phyloP scores from a whole-genome alignment of 2,113 vertebrate genomes.

The Semnornis frantzii region DNA sequence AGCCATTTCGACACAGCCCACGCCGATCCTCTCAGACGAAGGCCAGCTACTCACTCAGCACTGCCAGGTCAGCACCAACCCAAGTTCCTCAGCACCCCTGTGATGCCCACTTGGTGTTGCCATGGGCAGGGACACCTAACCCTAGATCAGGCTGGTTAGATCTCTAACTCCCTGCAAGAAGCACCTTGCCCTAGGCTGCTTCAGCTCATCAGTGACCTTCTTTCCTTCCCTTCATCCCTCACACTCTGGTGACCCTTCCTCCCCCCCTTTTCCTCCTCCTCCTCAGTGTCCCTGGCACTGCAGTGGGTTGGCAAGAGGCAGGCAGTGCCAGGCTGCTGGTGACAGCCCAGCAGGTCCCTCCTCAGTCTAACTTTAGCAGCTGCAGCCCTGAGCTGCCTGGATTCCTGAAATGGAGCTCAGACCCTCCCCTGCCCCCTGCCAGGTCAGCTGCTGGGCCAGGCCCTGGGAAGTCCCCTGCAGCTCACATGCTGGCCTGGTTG shows the following conservation, averaged over 20 bases:
- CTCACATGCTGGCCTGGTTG: neutral
- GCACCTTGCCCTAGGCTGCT: neutral
- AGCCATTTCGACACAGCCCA: too few species aligned
- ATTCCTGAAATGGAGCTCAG: neutral
- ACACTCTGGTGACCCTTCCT: neutral
- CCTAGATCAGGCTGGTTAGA: too few species aligned
- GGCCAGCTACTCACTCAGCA: too few species aligned
- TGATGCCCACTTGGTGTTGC: too few species aligned
- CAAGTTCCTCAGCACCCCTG: too few species aligned
- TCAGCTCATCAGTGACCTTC: neutral
- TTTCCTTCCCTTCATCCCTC: neutral
- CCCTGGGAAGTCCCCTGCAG: slow-evolving; percentile 22
- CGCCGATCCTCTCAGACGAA: too few species aligned
- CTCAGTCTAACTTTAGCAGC: neutral
- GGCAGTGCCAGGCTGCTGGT: neutral
- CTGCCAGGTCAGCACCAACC: too few species aligned
- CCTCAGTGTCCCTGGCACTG: neutral
- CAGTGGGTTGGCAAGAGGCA: neutral
- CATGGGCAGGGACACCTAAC: too few species aligned
- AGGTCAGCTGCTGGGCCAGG: neutral
- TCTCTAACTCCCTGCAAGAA: neutral
- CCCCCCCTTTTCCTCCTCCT: neutral
- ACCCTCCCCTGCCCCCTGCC: accelerated
- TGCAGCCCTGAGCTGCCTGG: neutral
- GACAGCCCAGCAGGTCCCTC: neutral